These are phyloP conservation scores for Pampus argenteus DNA, from an alignment of 2,797 vertebrate species.

Conservation along the genomic window DNA sequence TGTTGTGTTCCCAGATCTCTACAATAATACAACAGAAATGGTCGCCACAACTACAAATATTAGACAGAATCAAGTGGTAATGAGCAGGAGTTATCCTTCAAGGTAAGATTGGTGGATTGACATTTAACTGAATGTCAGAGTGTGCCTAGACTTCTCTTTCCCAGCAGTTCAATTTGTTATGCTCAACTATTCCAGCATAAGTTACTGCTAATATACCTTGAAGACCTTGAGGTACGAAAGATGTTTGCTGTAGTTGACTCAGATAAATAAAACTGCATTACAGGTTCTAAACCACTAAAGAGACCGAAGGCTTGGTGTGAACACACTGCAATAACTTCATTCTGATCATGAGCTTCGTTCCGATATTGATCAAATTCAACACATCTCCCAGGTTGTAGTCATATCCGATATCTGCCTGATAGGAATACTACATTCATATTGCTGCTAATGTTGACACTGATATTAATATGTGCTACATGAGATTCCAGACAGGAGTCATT, in stretches of 20 bases:
- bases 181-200: not conserved
- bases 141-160: not conserved
- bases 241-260: not conserved
- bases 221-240: not conserved
- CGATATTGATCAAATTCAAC: not conserved
- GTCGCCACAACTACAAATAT: too few species aligned
- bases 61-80: too few species aligned
- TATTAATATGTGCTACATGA: not conserved
- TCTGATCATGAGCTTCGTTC: not conserved
- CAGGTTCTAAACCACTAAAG: not conserved
- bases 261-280: not conserved
- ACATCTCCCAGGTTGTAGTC: conserved; percentile 8
- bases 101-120: not conserved
- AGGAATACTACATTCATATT: not conserved
- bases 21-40: too few species aligned
- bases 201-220: too few species aligned
- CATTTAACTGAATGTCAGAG: not conserved
- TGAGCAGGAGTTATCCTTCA: not conserved
- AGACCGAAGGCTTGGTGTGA: not conserved
- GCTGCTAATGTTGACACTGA: not conserved
- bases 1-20: too few species aligned
- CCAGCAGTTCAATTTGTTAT: not conserved
- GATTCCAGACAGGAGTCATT: conserved; percentile 15
- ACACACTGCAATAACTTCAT: not conserved
- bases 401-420: not conserved